A percentile compares a stretch with the other conserved stretches of the same genome.
Evolutionary conservation across 2,113 vertebrate genomes (phyloP).

Genomic region (Pachypanchax playfairii): DNA sequence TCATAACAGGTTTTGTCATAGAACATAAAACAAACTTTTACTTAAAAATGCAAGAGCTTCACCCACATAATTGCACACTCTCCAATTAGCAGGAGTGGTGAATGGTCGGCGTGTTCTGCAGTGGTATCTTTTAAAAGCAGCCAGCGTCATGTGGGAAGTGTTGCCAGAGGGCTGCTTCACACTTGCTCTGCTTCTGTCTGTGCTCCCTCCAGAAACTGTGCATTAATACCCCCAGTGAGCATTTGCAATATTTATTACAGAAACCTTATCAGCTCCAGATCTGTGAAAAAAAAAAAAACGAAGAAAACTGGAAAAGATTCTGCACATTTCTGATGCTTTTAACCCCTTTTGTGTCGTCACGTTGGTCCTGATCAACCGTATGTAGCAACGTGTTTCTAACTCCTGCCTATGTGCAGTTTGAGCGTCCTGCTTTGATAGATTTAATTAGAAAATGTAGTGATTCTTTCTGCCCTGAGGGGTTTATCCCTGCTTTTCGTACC

Average conservation of each 20-base stretch:
- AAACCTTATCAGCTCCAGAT: background rate
- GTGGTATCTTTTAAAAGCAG: background rate
- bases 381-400: no score
- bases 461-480: constrained; percentile 21
- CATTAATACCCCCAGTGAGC: background rate
- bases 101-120: background rate
- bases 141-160: background rate
- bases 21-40: background rate
- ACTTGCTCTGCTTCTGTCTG: background rate
- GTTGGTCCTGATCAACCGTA: background rate
- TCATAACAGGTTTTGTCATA: background rate
- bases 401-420: constrained; percentile 28
- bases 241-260: background rate
- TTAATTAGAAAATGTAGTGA: constrained; percentile 37
- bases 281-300: background rate
- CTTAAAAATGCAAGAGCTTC: background rate
- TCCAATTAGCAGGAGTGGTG: no score
- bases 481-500: constrained; percentile 11
- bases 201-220: background rate
- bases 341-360: background rate
- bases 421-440: constrained; percentile 18
- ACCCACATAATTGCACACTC: background rate
- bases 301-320: background rate
- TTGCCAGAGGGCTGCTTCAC: background rate
- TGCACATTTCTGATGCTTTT: background rate